A percentile compares a stretch with the other conserved stretches of the same genome.
These are phyloP conservation scores for Synanthedon andrenaeformis DNA, from an alignment of 2,888 invertebrate genomes.

Conservation along the genomic window DNA sequence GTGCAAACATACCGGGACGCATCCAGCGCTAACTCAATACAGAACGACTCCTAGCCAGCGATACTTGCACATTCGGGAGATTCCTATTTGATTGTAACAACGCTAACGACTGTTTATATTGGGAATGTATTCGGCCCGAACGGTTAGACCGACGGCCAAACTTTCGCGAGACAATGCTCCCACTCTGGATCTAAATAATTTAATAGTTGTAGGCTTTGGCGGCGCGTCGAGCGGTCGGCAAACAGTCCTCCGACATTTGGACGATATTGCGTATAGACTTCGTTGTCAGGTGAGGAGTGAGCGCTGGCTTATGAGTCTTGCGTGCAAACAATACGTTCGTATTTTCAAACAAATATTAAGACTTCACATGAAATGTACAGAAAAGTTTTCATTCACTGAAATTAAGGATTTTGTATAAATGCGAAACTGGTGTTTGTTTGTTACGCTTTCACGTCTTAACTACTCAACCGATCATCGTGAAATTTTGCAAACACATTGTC, in stretches of 20 bases:
- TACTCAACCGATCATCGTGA: too few species aligned
- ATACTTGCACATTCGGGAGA: conserved; percentile 37
- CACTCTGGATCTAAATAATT: conserved; percentile 56
- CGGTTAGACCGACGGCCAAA: conserved; percentile 28
- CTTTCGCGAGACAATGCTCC: conserved; percentile 62
- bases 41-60: conserved; percentile 46
- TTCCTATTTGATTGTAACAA: conserved; percentile 36
- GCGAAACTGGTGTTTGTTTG: too few species aligned
- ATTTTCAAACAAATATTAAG: neutral
- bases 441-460: too few species aligned
- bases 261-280: conserved; percentile 4
- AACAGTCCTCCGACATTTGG: conserved; percentile 25
- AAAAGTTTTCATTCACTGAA: too few species aligned
- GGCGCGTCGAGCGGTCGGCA: conserved; percentile 41
- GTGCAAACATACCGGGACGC: conserved; percentile 52
- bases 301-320: conserved; percentile 10
- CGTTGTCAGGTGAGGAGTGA: conserved; percentile 1
- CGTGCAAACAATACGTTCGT: conserved; percentile 7
- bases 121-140: conserved; percentile 25
- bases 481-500: too few species aligned
- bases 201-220: conserved; percentile 46
- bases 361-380: neutral
- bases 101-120: conserved; percentile 61
- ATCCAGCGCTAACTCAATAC: conserved; percentile 51
- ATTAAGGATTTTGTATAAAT: too few species aligned